Conservation (phyloP, 2,888 invertebrate species). For the Diabrotica balteata region DNA sequence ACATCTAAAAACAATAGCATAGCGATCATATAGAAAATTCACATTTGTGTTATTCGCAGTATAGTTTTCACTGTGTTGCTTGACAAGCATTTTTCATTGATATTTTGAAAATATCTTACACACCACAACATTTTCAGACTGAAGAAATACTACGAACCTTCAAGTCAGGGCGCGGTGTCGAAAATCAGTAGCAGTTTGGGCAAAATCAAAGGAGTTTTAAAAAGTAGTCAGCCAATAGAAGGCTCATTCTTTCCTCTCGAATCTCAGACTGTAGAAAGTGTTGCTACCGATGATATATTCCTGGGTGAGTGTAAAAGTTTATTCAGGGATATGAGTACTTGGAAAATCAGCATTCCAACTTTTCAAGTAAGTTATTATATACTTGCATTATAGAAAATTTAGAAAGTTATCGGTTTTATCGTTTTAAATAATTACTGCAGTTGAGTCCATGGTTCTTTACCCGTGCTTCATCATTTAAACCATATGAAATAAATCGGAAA, state of each 20-base stretch:
- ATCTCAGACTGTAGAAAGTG: conserved; percentile 50
- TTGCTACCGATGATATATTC: conserved; percentile 55
- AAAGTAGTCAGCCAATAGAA: conserved; percentile 63
- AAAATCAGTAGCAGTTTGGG: conserved; percentile 66
- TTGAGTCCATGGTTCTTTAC: too few relatives aligned
- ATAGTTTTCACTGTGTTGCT: too few relatives aligned
- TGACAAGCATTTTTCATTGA: too few relatives aligned
- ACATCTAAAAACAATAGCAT: too few relatives aligned
- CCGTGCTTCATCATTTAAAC: too few relatives aligned
- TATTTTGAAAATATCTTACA: too few relatives aligned
- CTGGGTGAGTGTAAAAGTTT: conserved; percentile 60
- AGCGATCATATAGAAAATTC: too few relatives aligned
- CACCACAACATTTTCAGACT: conserved; percentile 18
- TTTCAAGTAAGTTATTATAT: conserved; percentile 50
- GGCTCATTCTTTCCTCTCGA: conserved; percentile 55
- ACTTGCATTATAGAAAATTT: too few relatives aligned
- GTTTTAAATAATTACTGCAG: too few relatives aligned
- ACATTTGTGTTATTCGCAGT: too few relatives aligned
- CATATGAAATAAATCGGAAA: too few relatives aligned
- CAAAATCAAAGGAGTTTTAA: conserved; percentile 69
- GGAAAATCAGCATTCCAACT: conserved; percentile 70
- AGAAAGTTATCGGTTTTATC: too few relatives aligned
- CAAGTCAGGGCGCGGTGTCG: conserved; percentile 57
- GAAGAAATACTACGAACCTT: conserved; percentile 48
- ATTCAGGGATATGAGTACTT: conserved; percentile 69